Conservation (phyloP, 1,140 invertebrate genomes). For the Leucophenga varia region DNA sequence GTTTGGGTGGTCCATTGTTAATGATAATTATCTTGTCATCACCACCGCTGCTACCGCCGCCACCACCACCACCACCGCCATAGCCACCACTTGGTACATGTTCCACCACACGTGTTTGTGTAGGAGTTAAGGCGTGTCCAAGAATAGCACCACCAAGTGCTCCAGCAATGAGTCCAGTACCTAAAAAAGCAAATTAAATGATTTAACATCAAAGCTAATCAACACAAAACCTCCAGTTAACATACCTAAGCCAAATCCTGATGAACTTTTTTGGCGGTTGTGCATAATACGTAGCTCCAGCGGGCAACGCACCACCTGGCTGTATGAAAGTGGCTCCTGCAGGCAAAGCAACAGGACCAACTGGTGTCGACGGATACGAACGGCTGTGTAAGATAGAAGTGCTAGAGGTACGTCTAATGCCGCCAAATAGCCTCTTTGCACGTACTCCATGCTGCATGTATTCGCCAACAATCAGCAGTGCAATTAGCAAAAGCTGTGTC, state of each 20-base stretch:
- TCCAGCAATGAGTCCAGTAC: slow-evolving; percentile 45
- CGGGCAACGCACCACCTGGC: slow-evolving; percentile 35
- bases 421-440: too few species aligned
- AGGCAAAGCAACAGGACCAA: slow-evolving; percentile 28
- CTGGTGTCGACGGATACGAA: too few species aligned
- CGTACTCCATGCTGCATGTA: too few species aligned
- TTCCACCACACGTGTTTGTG: slow-evolving; percentile 38
- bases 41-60: slow-evolving; percentile 8
- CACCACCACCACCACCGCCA: not conserved
- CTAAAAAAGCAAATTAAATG: slow-evolving; percentile 13
- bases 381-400: too few species aligned
- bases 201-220: not conserved
- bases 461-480: too few species aligned
- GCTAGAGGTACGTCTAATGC: too few species aligned
- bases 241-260: slow-evolving; percentile 45
- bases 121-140: slow-evolving; percentile 43
- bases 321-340: slow-evolving; percentile 39
- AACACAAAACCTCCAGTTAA: not conserved
- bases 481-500: slow-evolving; percentile 34
- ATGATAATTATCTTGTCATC: slow-evolving; percentile 51
- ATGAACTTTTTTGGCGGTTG: slow-evolving; percentile 39
- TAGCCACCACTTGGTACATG: slow-evolving; percentile 19
- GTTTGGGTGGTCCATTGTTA: slow-evolving; percentile 45
- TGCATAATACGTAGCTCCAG: slow-evolving; percentile 43
- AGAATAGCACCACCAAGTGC: slow-evolving; percentile 45